Conservation (phyloP, 2,888 invertebrate species). For the Unio delphinus region DNA sequence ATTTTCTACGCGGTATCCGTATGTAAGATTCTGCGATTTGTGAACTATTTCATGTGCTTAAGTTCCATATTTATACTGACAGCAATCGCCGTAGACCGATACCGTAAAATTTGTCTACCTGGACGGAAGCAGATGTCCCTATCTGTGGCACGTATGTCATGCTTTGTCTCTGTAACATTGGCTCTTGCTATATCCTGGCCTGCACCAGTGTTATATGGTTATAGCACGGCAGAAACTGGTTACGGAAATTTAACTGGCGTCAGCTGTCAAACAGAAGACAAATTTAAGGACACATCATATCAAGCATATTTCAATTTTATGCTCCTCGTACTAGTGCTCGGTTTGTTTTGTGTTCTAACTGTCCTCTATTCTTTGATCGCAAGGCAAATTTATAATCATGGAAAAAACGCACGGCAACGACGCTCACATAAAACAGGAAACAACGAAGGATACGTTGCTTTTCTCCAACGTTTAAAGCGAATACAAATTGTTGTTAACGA, state of each 20-base stretch:
- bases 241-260: conserved; percentile 32
- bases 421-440: too few species aligned
- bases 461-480: too few species aligned
- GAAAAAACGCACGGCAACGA: too few species aligned
- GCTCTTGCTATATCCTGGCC: conserved; percentile 39
- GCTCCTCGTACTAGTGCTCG: conserved; percentile 39
- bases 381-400: conserved; percentile 16
- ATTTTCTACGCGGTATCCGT: conserved; percentile 24
- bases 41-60: conserved; percentile 35
- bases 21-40: conserved; percentile 38
- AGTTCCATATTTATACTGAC: conserved; percentile 31
- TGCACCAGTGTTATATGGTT: conserved; percentile 47
- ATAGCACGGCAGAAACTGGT: conserved; percentile 31
- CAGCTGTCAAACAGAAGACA: conserved; percentile 46
- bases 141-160: conserved; percentile 23
- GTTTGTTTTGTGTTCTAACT: conserved; percentile 23
- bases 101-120: conserved; percentile 50
- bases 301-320: conserved; percentile 43
- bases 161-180: conserved; percentile 13
- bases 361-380: conserved; percentile 42
- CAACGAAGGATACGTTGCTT: too few species aligned
- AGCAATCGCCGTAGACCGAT: conserved; percentile 43
- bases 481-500: too few species aligned
- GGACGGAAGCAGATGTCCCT: conserved; percentile 41
- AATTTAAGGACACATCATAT: conserved; percentile 24